These are phyloP conservation scores for Clistopyga incitator DNA, from an alignment of 2,888 invertebrate species.

Conservation along the genomic window DNA sequence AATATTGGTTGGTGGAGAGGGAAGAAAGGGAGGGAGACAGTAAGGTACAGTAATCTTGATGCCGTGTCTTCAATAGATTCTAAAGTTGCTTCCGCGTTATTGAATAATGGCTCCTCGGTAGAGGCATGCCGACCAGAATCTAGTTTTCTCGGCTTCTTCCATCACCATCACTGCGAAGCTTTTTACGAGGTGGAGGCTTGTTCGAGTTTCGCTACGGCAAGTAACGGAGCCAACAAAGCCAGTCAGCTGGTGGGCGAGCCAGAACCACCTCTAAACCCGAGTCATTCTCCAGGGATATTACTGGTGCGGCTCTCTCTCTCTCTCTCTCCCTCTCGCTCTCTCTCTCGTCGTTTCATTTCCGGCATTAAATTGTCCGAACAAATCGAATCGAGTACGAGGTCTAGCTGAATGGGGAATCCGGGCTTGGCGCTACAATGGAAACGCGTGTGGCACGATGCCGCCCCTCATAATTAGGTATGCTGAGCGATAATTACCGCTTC, in stretches of 20 bases:
- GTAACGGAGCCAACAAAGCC: slow-evolving; percentile 6
- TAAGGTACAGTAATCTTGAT: neutral
- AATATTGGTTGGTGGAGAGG: neutral
- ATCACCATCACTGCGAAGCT: slow-evolving; percentile 16
- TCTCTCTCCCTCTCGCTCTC: too few species aligned
- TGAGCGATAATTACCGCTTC: slow-evolving; percentile 64
- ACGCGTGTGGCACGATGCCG: slow-evolving; percentile 37
- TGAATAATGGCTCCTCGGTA: slow-evolving; percentile 12
- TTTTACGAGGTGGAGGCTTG: slow-evolving; percentile 9
- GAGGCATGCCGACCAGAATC: slow-evolving; percentile 21
- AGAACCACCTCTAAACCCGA: slow-evolving; percentile 21
- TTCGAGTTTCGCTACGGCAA: slow-evolving; percentile 7
- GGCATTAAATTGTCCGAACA: slow-evolving; percentile 53
- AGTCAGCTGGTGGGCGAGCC: neutral
- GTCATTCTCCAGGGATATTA: slow-evolving; percentile 38
- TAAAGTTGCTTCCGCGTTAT: slow-evolving; percentile 37
- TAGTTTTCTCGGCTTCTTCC: slow-evolving; percentile 29
- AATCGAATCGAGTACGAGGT: slow-evolving; percentile 58
- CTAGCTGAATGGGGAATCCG: slow-evolving; percentile 27
- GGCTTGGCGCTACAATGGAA: slow-evolving; percentile 9
- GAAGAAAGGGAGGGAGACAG: neutral
- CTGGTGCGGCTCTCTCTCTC: slow-evolving; percentile 13
- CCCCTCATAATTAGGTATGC: slow-evolving; percentile 62
- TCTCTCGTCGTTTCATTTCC: slow-evolving; percentile 56
- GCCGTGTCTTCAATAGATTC: neutral